These are phyloP conservation scores for Drosophila lacteicornis DNA, from an alignment of 1,140 invertebrate species.

Conservation along the genomic window DNA sequence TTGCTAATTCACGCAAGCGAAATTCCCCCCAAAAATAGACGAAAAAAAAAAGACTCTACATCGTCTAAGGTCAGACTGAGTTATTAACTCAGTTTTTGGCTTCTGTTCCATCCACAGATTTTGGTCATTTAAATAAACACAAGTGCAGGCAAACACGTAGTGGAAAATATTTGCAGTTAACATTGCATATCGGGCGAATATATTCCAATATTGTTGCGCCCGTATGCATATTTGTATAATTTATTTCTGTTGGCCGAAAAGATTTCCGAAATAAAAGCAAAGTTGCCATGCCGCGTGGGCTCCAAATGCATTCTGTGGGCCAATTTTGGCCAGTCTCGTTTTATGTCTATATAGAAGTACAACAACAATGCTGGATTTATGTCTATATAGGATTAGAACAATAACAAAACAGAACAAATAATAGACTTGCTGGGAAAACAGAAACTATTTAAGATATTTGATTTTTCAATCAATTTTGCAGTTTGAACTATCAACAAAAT, in stretches of 20 bases:
- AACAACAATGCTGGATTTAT: conserved; percentile 20
- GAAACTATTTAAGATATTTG: not conserved
- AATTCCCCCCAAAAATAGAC: conserved; percentile 53
- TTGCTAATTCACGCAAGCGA: conserved; percentile 67
- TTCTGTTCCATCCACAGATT: conserved; percentile 67
- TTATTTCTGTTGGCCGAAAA: conserved; percentile 52
- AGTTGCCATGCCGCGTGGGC: conserved; percentile 49
- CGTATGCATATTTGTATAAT: conserved; percentile 37
- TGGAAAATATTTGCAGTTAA: conserved; percentile 44
- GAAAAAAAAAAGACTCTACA: conserved; percentile 25
- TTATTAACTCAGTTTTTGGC: conserved; percentile 77
- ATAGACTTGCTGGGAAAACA: not conserved
- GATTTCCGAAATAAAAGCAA: conserved; percentile 62
- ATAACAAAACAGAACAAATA: conserved; percentile 7
- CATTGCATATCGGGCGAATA: conserved; percentile 52
- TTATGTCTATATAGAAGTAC: conserved; percentile 13
- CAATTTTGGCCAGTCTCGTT: conserved; percentile 24
- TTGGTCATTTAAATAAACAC: conserved; percentile 74
- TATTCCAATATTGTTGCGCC: conserved; percentile 34
- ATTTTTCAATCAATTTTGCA: conserved; percentile 1
- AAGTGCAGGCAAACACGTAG: conserved; percentile 29
- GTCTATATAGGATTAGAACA: conserved; percentile 22
- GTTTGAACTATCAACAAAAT: not conserved
- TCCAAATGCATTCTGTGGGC: conserved; percentile 49
- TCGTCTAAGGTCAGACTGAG: conserved; percentile 61